phyloP scores from a whole-genome alignment of 2,888 invertebrate species.

The Tethea ocularis region DNA sequence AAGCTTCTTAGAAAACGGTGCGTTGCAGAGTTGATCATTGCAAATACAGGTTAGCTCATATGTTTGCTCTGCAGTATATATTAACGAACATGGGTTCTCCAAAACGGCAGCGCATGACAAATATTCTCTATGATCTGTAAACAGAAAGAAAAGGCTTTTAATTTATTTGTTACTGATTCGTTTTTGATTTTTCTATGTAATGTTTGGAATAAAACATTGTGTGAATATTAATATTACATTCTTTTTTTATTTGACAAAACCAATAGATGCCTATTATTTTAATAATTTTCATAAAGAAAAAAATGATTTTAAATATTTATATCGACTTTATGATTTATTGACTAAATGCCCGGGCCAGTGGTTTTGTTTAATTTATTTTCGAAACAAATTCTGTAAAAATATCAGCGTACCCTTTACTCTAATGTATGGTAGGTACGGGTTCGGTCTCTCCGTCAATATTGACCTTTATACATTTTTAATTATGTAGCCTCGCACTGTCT shows the following conservation, averaged over 20 bases:
- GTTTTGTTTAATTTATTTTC: neutral
- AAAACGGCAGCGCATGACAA: slow-evolving; percentile 54
- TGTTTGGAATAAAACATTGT: too few species aligned
- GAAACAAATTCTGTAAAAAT: neutral
- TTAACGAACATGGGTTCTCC: slow-evolving; percentile 53
- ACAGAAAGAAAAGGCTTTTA: slow-evolving; percentile 24
- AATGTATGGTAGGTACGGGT: neutral
- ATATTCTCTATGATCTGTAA: slow-evolving; percentile 61
- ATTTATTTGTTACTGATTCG: slow-evolving; percentile 14
- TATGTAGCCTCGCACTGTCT: neutral
- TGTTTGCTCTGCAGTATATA: slow-evolving; percentile 43
- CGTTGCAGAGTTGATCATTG: slow-evolving; percentile 61
- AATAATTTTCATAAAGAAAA: neutral
- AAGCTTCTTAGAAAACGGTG: slow-evolving; percentile 55
- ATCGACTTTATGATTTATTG: neutral
- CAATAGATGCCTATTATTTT: too few species aligned
- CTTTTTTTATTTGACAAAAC: too few species aligned
- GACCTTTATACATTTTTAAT: neutral
- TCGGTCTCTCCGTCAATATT: neutral
- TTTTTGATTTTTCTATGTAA: too few species aligned
- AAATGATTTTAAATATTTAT: neutral
- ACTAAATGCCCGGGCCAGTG: neutral
- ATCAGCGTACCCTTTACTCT: neutral
- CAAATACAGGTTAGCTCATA: slow-evolving; percentile 65
- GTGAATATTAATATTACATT: too few species aligned